Evolutionary conservation across 2,888 invertebrate species (phyloP), one percentile per base, ranked within the genome.

Genomic region (Plagiodera versicolora): DNA sequence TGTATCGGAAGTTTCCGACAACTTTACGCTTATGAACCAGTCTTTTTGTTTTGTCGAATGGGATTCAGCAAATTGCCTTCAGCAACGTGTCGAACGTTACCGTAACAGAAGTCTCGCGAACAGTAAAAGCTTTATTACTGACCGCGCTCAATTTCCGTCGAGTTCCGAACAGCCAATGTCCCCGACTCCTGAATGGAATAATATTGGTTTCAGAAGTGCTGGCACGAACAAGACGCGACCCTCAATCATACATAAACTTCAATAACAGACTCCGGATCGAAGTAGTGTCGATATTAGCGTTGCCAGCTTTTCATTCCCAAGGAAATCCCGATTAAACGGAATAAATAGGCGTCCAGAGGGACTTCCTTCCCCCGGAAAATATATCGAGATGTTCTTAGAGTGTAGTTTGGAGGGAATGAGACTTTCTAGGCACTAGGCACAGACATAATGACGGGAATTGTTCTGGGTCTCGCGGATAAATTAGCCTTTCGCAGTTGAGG

Each of bases 21-120:
- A 32, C 32, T 32, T 10, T 11, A 32, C 32, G 10, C 32, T 6
- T 32, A 2, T 32, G 10, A 32, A 32, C 28, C 8, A 8, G 28
- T 8, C 4, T 8, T 28, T 28, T 66, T 65, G 67, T 67, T 66
- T 70, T 63, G 67, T 67, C 66, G 67, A 69, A 69, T 70, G 65
- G 68, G 69, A 69, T 67, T 70, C 67, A 68, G 65, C 58, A 65
- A 70, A 72, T 69, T 68, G 69, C 69, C 66, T 67, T 65, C 61
- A 68, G 69, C 58, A 66, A 72, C 70, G 67, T 67, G 70, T 62
- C 61, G 60, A 62, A 57, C 67, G 64, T 68, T 66, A 66, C 67
- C 63, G 61, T 68, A 66, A 66, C 58, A 64, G 67, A 66, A 68
- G 65, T 69, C 65, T 65, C 62, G 62, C 63, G 61, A 66, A 65